phyloP scores from a whole-genome alignment of 1,140 invertebrate genomes.

The Hydropsyche tenuis region DNA sequence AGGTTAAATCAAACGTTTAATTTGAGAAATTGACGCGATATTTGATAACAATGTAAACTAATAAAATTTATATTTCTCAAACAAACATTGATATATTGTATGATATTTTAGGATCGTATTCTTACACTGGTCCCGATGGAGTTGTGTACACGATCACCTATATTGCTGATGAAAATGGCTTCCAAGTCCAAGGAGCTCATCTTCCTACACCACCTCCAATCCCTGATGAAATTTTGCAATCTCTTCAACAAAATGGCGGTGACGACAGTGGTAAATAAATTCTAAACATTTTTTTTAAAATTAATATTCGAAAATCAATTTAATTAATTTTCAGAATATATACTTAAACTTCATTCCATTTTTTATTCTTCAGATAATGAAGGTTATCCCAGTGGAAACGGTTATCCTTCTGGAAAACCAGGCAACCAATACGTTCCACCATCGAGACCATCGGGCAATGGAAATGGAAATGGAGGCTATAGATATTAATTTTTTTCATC shows the following conservation, averaged over 20 bases:
- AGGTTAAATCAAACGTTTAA: not conserved
- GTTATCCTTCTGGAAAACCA: conserved; percentile 42
- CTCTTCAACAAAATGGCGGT: conserved; percentile 55
- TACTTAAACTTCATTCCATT: no score
- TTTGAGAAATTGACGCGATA: not conserved
- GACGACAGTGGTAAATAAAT: conserved; percentile 44
- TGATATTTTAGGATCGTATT: conserved; percentile 67
- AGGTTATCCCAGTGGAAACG: conserved; percentile 13
- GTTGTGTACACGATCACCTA: conserved; percentile 72
- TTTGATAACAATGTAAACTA: no score
- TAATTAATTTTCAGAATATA: no score
- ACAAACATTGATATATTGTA: not conserved
- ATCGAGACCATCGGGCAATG: conserved; percentile 23
- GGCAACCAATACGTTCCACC: conserved; percentile 45
- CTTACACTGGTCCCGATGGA: conserved; percentile 77
- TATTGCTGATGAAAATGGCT: conserved; percentile 74
- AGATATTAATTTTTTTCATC: conserved; percentile 41
- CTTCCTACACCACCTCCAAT: conserved; percentile 63
- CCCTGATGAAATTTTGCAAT: conserved; percentile 58
- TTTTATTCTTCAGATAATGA: no score
- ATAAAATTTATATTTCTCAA: no score
- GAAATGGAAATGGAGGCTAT: conserved; percentile 45
- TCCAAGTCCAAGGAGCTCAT: conserved; percentile 62
- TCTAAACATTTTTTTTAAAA: no score
- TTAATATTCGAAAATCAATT: no score